Evolutionary conservation across 2,797 vertebrate species (phyloP), one percentile per base, ranked within the genome.

Genomic region (Kryptolebias ocellatus): DNA sequence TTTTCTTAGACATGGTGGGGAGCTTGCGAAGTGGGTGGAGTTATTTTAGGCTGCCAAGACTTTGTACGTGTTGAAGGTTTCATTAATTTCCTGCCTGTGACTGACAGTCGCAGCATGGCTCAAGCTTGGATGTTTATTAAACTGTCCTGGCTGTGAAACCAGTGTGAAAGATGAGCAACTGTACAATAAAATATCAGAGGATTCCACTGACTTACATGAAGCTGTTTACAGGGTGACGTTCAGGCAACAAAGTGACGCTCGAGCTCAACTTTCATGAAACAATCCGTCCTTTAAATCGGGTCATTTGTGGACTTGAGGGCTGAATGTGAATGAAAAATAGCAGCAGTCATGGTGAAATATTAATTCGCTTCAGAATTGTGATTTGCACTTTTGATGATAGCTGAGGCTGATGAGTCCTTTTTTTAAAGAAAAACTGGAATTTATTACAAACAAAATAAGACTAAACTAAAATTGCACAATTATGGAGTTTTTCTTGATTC

Each of bases 11-110:
- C 4, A 39, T 29, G 51, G 39, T 44, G 44, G 9, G 27, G 20
- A 63, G 54, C 20, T 66, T 18, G 29, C 17, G 34, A 70, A 34
- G 70, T 69, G 55, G 72, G 64, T 60, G 53, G 66, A 73, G 64
- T 31, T 74, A 72, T 77, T 82, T 74, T 65, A 46, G 56, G 55
- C 37, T 34, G 42, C 31, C n/a, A 28, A 49, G 53, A 47, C 61
- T 67, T 72, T 29, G 2, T 20, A 52, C 31, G 42, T 39, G 65
- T 64, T 28, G 34, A 76, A 73, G 42, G 61, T 59, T 63, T 70
- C 34, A 58, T 76, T 34, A 14, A 39, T 74, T 44, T 57, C 37
- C 39, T 17, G n/a, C 46, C 37, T 27, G 34, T 61, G 55, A 70
- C 15, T 61, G 50, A n/a, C 67, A 50, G 66, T 4, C 6, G 20